A percentile compares a stretch with the other conserved stretches of the same genome.
Conservation (phyloP, 2,888 invertebrate species). For the Nymphalis polychloros region DNA sequence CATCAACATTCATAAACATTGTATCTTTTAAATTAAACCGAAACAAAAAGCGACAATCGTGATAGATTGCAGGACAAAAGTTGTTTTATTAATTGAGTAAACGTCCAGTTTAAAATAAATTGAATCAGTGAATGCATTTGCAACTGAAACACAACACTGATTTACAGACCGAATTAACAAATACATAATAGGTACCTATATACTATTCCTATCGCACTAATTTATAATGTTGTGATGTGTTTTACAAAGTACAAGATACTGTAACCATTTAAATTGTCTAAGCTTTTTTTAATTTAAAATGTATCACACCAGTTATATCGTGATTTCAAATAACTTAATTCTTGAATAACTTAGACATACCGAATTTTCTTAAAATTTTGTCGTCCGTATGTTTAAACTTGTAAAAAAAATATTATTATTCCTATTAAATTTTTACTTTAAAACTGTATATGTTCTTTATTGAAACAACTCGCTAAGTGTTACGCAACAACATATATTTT, state of each 20-base stretch:
- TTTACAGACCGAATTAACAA: constrained; percentile 34
- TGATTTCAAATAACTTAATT: too few relatives aligned
- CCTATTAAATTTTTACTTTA: too few relatives aligned
- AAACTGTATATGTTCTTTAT: too few relatives aligned
- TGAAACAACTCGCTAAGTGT: too few relatives aligned
- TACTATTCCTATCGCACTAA: constrained; percentile 13
- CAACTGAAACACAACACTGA: constrained; percentile 26
- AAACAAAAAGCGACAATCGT: constrained; percentile 19
- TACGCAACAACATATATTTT: too few relatives aligned
- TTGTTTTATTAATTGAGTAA: constrained; percentile 37
- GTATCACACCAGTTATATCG: too few relatives aligned
- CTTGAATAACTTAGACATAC: too few relatives aligned
- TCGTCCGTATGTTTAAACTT: too few relatives aligned
- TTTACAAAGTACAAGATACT: background rate
- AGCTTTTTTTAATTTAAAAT: too few relatives aligned
- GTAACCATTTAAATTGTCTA: background rate
- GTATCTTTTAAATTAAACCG: constrained; percentile 13
- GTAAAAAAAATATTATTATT: too few relatives aligned
- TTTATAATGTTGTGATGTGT: background rate
- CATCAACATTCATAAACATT: too few relatives aligned
- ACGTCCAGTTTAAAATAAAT: constrained; percentile 39
- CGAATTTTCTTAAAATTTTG: too few relatives aligned
- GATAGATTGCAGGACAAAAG: constrained; percentile 31
- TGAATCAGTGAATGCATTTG: constrained; percentile 37
- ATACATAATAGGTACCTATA: constrained; percentile 22